A percentile compares a stretch with the other conserved stretches of the same genome.
These are phyloP conservation scores for Ramazzottius varieornatus DNA, from an alignment of 2,888 invertebrate species.

Conservation along the genomic window DNA sequence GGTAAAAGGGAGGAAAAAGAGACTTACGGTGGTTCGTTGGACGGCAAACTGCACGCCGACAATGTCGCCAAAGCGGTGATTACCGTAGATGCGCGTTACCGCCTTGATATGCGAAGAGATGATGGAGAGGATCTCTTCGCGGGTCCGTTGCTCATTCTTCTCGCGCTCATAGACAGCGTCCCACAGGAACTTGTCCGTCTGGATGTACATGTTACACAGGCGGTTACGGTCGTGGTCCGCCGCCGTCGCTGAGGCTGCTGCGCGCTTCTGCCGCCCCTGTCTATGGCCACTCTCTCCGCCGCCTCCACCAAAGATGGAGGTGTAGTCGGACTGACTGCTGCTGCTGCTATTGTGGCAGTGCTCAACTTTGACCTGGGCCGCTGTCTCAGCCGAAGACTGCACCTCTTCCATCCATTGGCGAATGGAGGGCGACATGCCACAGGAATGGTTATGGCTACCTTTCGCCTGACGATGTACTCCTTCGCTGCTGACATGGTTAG, in stretches of 20 bases:
- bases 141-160: conserved; percentile 43
- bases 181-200: conserved; percentile 95
- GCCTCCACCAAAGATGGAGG: conserved; percentile 23
- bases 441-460: conserved; percentile 19
- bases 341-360: no score
- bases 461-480: background rate
- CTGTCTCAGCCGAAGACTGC: conserved; percentile 2
- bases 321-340: background rate
- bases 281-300: conserved; percentile 67
- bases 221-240: conserved; percentile 30
- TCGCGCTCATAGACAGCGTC: conserved; percentile 51
- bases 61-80: conserved; percentile 81
- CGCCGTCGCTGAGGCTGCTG: background rate
- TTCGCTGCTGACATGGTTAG: no score
- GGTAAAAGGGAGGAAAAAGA: no score
- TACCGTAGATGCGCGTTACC: conserved; percentile 83
- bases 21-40: conserved; percentile 44
- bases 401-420: conserved; percentile 1
- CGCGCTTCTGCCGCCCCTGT: conserved; percentile 49
- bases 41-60: conserved; percentile 89
- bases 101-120: conserved; percentile 96
- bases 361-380: background rate
- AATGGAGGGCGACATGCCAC: background rate
- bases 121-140: conserved; percentile 82
- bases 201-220: conserved; percentile 81